Evolutionary conservation across 2,888 invertebrate species (phyloP), one percentile per base, ranked within the genome.

Genomic region (Tinea trinotella): DNA sequence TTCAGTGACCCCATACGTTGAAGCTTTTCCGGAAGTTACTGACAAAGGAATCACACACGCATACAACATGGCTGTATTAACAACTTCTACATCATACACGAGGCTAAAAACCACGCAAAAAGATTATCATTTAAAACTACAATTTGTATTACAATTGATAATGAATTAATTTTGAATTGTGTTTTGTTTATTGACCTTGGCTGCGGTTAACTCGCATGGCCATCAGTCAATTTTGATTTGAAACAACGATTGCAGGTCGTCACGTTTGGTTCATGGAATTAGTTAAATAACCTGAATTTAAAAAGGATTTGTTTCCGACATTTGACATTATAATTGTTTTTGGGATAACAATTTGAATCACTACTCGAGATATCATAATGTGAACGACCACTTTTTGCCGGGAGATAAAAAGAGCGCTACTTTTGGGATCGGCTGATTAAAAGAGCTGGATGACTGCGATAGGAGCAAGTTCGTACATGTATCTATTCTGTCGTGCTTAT

Each of bases 201-300:
- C 61, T 59, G 71, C 71, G 77, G 74, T 73, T 72, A 68, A 69
- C 60, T 59, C 59, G 61, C 62, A 66, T 69, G 71, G 73, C 75
- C 75, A 79, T 75, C 71, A 70, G 61, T 71, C 70, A 71, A 68
- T 66, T 61, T 71, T 68, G 82, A 83, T 82, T 61, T 61, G 59
- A 68, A 71, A 62, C 61, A 22, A 54, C 52, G 83, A 82, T 83
- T 73, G 65, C 62, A 64, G 78, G 74, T 77, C 76, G 74, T 56
- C 65, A 70, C 64, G 67, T 68, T n/a, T 69, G 79, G 82, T 81
- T 83, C 82, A 83, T 67, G 71, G 80, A 68, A 72, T 79, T 73
- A 66, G 60, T 59, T 67, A 71, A 77, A 75, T 61, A 57, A 57
- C 17, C 60, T 64, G 64, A 67, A 71, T 68, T 61, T 65, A 60